Evolutionary conservation across 1,140 invertebrate species (phyloP), one percentile per base, ranked within the genome.

Genomic region (Trialeurodes vaporariorum): DNA sequence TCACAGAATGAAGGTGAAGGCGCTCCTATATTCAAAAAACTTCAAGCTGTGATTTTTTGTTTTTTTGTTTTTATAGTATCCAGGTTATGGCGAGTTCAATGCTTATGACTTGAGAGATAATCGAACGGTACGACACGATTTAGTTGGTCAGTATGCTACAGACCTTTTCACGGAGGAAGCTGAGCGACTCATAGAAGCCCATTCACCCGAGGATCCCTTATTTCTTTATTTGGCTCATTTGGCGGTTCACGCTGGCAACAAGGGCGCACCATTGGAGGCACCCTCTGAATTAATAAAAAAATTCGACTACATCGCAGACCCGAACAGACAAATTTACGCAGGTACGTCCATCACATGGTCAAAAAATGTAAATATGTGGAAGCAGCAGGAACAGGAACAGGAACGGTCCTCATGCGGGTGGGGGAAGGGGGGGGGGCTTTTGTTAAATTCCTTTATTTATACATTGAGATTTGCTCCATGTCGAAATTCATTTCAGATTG

Each of bases 161-260:
- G 84, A 88, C 69, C 73, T 88, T 1, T 89, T 87, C 70, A 87
- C 86, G 0, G 79, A 84, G 1, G 82, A 86, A 70, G 85, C 86
- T 1, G 76, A 85, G 0, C 76, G 78, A 1, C 77, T 85, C 5
- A 87, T 89, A 23, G 72, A 80, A 25, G 72, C 80, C 11, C 85
- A 88, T 71, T 81, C 86, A 62, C 67, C 76, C 60, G 71, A 77
- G 40, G 67, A 76, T 9, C 86, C 87, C 0, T 77, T 89, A 27
- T 89, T 88, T 75, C 76, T 90, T 9, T 86, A 88, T 74, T 73
- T 90, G 66, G 83, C 86, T 0, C 85, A 88, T 74, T 79, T 86
- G 17, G 86, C 85, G 0, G 83, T 84, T 21, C 87, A 89, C 72
- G 81, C 83, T 0, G 87, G 82, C 0, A 80, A 87, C 69, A 77